phyloP scores from a whole-genome alignment of 64 coral and sea anemone species.

The Stylophora pistillata region DNA sequence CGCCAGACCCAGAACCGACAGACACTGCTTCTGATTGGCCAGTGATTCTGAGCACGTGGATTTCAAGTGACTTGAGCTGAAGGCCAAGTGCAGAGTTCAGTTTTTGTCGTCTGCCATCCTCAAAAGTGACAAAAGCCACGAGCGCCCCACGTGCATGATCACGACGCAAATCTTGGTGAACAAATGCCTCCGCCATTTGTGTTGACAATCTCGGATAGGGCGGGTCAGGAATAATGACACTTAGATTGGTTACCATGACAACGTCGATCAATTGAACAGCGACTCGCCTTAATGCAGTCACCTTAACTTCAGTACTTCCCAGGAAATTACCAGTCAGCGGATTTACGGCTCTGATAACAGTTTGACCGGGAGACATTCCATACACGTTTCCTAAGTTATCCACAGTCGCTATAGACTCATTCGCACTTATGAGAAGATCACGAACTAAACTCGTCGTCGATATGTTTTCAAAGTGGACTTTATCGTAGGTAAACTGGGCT shows the following conservation, averaged over 20 bases:
- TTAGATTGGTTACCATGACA: conserved; percentile 67
- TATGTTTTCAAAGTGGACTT: conserved; percentile 39
- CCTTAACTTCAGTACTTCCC: conserved; percentile 20
- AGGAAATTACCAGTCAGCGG: conserved; percentile 8
- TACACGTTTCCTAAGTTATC: conserved; percentile 30
- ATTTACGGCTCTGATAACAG: conserved; percentile 41
- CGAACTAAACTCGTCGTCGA: conserved; percentile 42
- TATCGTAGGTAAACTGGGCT: conserved; percentile 18
- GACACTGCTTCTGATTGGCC: conserved; percentile 48
- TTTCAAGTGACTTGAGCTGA: conserved; percentile 39
- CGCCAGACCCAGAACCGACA: conserved; percentile 50
- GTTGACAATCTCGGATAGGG: conserved; percentile 59
- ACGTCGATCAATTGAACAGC: conserved; percentile 44
- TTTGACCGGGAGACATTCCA: conserved; percentile 42
- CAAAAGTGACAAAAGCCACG: conserved; percentile 49
- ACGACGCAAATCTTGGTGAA: conserved; percentile 34
- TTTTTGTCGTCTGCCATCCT: conserved; percentile 47
- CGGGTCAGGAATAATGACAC: conserved; percentile 35
- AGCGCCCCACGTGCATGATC: conserved; percentile 60
- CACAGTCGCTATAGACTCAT: conserved; percentile 17
- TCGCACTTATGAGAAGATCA: neutral
- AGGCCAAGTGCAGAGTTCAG: conserved; percentile 31
- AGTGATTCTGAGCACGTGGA: conserved; percentile 44
- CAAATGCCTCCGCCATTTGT: conserved; percentile 36
- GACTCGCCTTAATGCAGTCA: conserved; percentile 25